These are phyloP conservation scores for Passer domesticus DNA, from an alignment of 2,113 vertebrate genomes.

Conservation along the genomic window DNA sequence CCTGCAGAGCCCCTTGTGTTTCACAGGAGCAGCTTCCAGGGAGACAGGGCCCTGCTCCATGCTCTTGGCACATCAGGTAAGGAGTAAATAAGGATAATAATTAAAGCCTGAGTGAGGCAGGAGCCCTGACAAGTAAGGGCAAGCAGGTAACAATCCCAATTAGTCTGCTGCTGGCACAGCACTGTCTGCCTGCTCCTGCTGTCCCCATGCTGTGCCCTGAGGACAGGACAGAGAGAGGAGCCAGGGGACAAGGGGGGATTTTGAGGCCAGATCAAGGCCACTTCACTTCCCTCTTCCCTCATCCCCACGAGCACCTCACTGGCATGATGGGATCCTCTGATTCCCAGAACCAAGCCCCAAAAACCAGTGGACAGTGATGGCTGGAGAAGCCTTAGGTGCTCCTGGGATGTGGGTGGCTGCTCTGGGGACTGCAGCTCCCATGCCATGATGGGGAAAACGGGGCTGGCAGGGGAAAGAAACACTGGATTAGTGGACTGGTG, in stretches of 20 bases:
- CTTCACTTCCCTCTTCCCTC: not conserved
- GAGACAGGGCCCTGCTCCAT: accelerated
- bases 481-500: not conserved
- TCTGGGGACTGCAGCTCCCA: not conserved
- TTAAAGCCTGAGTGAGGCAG: constrained; percentile 3
- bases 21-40: not conserved
- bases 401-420: not conserved
- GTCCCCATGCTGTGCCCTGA: not conserved
- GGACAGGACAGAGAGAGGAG: not conserved
- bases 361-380: not conserved
- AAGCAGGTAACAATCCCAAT: constrained; percentile 37
- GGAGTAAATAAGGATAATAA: constrained; percentile 11
- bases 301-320: accelerated
- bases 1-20: not conserved
- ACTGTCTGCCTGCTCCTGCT: not conserved
- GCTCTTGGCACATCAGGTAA: not conserved
- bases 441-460: not conserved
- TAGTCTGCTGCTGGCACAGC: constrained; percentile 13
- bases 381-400: not conserved
- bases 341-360: not conserved
- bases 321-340: not conserved
- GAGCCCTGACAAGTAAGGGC: constrained; percentile 24
- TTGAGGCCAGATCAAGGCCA: not conserved
- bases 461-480: not conserved
- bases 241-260: not conserved